These are phyloP conservation scores for Syrrhaptes paradoxus DNA, from an alignment of 2,113 vertebrate genomes.

Conservation along the genomic window DNA sequence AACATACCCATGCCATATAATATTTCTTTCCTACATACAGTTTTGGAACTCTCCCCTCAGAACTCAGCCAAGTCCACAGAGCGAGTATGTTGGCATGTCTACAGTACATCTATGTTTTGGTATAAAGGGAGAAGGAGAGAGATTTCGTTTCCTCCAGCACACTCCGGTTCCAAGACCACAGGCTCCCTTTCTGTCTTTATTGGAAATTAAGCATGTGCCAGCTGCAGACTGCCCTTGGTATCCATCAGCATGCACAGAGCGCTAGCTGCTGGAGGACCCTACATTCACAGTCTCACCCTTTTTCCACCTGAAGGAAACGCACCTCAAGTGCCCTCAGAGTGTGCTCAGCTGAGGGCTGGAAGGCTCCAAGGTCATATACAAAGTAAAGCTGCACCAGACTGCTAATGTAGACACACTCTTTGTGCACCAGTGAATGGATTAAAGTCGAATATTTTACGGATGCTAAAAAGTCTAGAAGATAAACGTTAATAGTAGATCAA, in stretches of 20 bases:
- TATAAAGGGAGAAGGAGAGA: not conserved
- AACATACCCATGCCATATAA: not conserved
- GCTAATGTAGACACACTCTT: not conserved
- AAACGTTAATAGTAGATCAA: not conserved
- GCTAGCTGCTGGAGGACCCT: not conserved
- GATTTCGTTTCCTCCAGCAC: not conserved
- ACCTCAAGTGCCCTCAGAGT: not conserved
- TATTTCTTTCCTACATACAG: not conserved
- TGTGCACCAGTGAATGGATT: not conserved
- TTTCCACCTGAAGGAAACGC: not conserved
- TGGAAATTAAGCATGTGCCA: not conserved
- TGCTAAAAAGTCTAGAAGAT: not conserved
- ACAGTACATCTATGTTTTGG: fast-evolving
- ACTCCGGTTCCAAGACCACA: not conserved
- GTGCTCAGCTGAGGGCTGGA: not conserved
- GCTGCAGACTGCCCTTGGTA: not conserved
- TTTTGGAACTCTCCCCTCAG: not conserved
- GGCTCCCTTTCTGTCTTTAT: not conserved
- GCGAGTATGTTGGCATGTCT: fast-evolving
- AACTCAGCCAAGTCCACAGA: not conserved
- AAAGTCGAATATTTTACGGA: not conserved
- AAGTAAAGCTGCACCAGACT: not conserved
- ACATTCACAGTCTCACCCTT: not conserved
- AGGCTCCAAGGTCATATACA: not conserved
- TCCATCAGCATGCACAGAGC: not conserved